Conservation (phyloP, 1,140 invertebrate species). For the Contarinia nasturtii region DNA sequence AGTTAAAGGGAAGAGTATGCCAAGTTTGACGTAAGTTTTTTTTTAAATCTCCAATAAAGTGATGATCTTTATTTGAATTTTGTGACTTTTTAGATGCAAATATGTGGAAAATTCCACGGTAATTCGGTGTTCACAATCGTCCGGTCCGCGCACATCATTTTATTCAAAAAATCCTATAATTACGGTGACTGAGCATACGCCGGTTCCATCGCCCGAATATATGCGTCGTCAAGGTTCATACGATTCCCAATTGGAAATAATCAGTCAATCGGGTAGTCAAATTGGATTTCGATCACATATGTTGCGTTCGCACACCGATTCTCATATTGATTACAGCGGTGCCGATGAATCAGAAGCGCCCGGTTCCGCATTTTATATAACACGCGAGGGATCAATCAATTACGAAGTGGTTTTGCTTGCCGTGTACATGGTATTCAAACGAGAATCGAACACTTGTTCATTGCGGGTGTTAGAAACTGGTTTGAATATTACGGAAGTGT, state of each 20-base stretch:
- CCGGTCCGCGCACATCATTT: constrained; percentile 19
- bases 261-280: constrained; percentile 33
- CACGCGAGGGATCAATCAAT: constrained; percentile 84
- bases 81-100: constrained; percentile 11
- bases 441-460: constrained; percentile 50
- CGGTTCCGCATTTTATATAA: constrained; percentile 82
- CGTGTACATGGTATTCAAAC: constrained; percentile 63
- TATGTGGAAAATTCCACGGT: constrained; percentile 21
- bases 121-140: constrained; percentile 12
- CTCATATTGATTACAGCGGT: constrained; percentile 73
- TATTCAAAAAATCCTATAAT: constrained; percentile 73
- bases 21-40: constrained; percentile 61
- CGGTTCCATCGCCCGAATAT: constrained; percentile 68
- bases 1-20: constrained; percentile 88
- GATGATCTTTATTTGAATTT: no score
- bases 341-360: constrained; percentile 68
- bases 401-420: constrained; percentile 76
- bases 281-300: constrained; percentile 27
- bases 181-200: constrained; percentile 87
- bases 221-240: constrained; percentile 56
- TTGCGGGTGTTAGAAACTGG: constrained; percentile 76
- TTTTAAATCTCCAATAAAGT: no score
- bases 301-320: constrained; percentile 80
- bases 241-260: constrained; percentile 56
- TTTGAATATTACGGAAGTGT: constrained; percentile 69